A percentile compares a stretch with the other conserved stretches of the same genome.
phyloP scores from a whole-genome alignment of 2,888 invertebrate species.

The Ormyrus nitidulus region DNA sequence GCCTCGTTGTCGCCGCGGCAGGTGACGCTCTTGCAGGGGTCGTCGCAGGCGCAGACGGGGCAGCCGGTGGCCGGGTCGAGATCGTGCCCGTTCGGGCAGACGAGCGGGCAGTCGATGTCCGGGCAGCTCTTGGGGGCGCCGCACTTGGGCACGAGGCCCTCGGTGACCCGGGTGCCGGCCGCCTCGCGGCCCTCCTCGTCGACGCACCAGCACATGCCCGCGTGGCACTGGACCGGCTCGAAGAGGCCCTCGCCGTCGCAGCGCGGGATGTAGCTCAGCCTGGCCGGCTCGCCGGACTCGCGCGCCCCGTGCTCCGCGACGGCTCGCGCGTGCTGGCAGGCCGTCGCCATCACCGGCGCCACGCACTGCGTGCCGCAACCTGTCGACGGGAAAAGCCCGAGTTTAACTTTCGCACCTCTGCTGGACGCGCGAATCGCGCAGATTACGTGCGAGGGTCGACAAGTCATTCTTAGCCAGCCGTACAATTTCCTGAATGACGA shows the following conservation, averaged over 20 bases:
- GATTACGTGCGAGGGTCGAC: background rate
- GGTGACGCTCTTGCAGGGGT: constrained; percentile 84
- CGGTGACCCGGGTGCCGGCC: constrained; percentile 74
- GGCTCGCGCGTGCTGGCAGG: constrained; percentile 72
- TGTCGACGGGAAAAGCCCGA: background rate
- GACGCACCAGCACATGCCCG: constrained; percentile 89
- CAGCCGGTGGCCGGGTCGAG: constrained; percentile 83
- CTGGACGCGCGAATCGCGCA: background rate
- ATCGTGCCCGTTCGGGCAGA: constrained; percentile 89
- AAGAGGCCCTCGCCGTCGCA: constrained; percentile 83
- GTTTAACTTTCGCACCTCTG: background rate
- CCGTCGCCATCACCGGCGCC: constrained; percentile 83
- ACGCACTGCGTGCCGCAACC: constrained; percentile 91
- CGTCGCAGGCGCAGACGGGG: constrained; percentile 87
- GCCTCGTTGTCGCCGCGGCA: constrained; percentile 82
- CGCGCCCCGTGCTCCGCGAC: constrained; percentile 80
- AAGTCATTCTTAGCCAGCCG: background rate
- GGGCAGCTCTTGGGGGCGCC: constrained; percentile 68
- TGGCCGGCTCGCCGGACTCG: constrained; percentile 85
- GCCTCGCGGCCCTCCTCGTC: constrained; percentile 85
- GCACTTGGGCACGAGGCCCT: constrained; percentile 68
- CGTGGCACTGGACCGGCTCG: constrained; percentile 84
- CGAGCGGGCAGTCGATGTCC: constrained; percentile 81
- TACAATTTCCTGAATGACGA: too few relatives aligned
- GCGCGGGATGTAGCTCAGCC: constrained; percentile 84